Evolutionary conservation across 2,113 vertebrate genomes (phyloP).

Genomic region (Peromyscus leucopus): DNA sequence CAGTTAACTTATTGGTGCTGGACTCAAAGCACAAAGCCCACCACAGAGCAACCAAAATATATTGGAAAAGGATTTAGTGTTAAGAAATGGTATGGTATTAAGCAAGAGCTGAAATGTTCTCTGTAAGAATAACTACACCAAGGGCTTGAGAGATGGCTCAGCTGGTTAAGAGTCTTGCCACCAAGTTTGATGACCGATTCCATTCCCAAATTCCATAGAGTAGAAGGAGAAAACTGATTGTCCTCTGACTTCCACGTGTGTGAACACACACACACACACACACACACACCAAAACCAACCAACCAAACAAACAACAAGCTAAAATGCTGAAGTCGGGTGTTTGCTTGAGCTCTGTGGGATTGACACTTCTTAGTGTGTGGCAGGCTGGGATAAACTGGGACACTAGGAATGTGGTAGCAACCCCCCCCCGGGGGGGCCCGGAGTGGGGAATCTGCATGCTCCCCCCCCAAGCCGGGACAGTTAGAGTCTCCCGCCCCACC

Average conservation of each 20-base stretch:
- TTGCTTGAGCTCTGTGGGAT: slow-evolving; percentile 63
- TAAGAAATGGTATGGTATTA: slow-evolving; percentile 17
- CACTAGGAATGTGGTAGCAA: rapidly evolving
- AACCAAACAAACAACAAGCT: not conserved
- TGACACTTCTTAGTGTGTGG: not conserved
- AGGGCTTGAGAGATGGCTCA: not conserved
- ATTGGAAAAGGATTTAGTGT: slow-evolving; percentile 34
- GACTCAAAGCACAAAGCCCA: slow-evolving; percentile 40
- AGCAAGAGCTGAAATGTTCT: slow-evolving; percentile 18
- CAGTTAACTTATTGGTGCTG: slow-evolving; percentile 28
- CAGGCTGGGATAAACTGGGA: not conserved
- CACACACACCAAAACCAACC: not conserved
- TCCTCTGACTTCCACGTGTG: not conserved
- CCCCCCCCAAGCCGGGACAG: not conserved
- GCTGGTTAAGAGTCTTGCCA: slow-evolving; percentile 2
- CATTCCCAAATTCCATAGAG: too few species aligned
- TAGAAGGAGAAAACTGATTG: not conserved
- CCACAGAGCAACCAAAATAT: not conserved
- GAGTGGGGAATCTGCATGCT: not conserved
- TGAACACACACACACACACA: not conserved
- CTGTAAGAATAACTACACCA: slow-evolving; percentile 39
- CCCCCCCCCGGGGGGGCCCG: not conserved
- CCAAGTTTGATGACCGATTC: not conserved
- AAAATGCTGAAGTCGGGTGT: slow-evolving; percentile 70
- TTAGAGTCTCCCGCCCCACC: not conserved